Percentiles rank a stretch among this genome's conserved stretches.
phyloP scores from a whole-genome alignment of 2,888 invertebrate genomes.

The Hirtodrosophila duncani region DNA sequence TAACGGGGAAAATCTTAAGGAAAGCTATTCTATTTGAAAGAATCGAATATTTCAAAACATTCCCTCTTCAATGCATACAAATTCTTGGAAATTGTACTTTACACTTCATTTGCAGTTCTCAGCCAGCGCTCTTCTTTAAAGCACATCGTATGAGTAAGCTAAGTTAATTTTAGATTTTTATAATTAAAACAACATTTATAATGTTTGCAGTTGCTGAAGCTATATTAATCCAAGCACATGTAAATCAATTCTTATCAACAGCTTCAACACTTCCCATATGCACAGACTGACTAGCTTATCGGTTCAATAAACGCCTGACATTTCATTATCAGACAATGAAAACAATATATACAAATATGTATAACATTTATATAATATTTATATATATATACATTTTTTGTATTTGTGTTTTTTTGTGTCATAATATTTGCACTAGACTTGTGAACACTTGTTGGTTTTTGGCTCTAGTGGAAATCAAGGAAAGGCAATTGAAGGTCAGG shows the following conservation, averaged over 20 bases:
- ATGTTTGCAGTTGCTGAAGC: no score
- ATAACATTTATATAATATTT: conserved; percentile 30
- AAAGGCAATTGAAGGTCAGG: conserved; percentile 46
- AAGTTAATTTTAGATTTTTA: no score
- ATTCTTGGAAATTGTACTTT: no score
- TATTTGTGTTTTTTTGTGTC: conserved; percentile 17
- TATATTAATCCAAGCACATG: conserved; percentile 6
- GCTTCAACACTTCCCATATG: conserved; percentile 15
- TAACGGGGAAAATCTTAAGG: no score
- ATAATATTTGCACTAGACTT: conserved; percentile 41
- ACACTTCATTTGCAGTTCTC: no score
- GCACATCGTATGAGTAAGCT: no score
- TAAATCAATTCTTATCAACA: conserved; percentile 23
- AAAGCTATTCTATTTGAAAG: no score
- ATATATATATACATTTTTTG: conserved; percentile 5
- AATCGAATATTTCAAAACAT: no score
- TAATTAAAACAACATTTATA: no score
- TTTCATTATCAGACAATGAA: conserved; percentile 32
- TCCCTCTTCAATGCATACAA: no score
- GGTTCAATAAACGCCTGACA: conserved; percentile 47
- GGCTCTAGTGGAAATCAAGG: conserved; percentile 29
- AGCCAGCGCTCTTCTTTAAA: no score
- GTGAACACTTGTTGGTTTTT: conserved; percentile 3
- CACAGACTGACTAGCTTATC: conserved; percentile 11
- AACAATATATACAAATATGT: conserved; percentile 9